Percentiles rank a stretch among this genome's conserved stretches.
These are phyloP conservation scores for Melanargia galathea DNA, from an alignment of 2,888 invertebrate genomes.

Conservation along the genomic window DNA sequence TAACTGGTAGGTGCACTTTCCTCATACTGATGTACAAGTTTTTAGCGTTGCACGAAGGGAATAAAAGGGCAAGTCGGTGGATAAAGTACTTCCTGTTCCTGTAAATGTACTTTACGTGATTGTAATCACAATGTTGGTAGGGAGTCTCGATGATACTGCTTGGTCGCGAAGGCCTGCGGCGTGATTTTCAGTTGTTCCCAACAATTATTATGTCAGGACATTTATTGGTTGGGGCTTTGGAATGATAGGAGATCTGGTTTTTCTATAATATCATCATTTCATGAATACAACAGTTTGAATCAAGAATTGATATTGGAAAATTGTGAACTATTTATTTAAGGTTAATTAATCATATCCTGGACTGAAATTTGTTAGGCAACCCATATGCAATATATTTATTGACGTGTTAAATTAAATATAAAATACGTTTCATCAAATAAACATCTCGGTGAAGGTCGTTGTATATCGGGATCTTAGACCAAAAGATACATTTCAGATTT, in stretches of 20 bases:
- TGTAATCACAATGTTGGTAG: conserved; percentile 51
- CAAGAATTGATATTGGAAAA: conserved; percentile 73
- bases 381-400: too few relatives aligned
- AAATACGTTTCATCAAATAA: too few relatives aligned
- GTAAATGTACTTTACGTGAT: conserved; percentile 42
- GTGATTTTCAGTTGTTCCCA: conserved; percentile 70
- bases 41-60: conserved; percentile 50
- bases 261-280: not conserved
- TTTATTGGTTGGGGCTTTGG: conserved; percentile 70
- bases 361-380: too few relatives aligned
- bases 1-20: conserved; percentile 71
- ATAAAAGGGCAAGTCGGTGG: conserved; percentile 38
- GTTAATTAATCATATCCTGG: too few relatives aligned
- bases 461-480: too few relatives aligned
- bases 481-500: not conserved
- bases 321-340: conserved; percentile 57
- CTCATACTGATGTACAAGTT: conserved; percentile 59
- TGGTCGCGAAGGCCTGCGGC: conserved; percentile 56
- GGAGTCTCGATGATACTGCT: conserved; percentile 51
- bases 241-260: not conserved
- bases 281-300: conserved; percentile 49
- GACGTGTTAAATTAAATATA: too few relatives aligned
- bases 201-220: conserved; percentile 73
- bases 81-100: conserved; percentile 36
- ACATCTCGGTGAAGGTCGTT: too few relatives aligned